Evolutionary conservation across 1,140 invertebrate genomes (phyloP), one percentile per base, ranked within the genome.

Genomic region (Brachionus paranguensis): DNA sequence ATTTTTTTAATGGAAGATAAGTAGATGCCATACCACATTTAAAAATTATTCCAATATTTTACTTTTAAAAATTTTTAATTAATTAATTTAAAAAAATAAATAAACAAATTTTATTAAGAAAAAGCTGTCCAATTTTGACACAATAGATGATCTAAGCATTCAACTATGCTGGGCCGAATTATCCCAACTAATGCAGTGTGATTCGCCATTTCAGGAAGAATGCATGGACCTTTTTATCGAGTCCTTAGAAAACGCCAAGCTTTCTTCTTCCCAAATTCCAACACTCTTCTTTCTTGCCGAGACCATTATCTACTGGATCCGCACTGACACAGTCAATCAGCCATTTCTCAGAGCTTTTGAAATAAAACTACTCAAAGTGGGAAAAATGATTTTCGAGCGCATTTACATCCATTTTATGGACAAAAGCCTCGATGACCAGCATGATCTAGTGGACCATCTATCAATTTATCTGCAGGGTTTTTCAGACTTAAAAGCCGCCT

Each of bases 261-360:
- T 89, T 43, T 86, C 87, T 65, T 86, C 85, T 64, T 86, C 86
- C 37, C 88, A 89, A 37, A 88, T 90, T 33, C 88, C 88, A 6
- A 88, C 88, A 2, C 85, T 90, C 24, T 89, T 90, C 79, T 90
- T 88, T 83, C 86, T 90, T 60, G 89, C 88, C 11, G 89, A 90
- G 86, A 88, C 88, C 10, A 87, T 87, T 85, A 84, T 90, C 29
- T 90, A 89, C 84, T 89, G 87, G 87, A 86, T 90, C n/a, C 84
- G 89, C n/a, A 89, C 89, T 17, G 89, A 90, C 47, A 86, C 87
- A 65, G 86, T 89, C 2, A 86, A 88, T 60, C 86, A 89, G 65
- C 88, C 88, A 10, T 89, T 87, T 84, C 87, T 90, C 1, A 84
- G 88, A 68, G 88, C 88, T n/a, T 85, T 85, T 65, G 88, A 90